phyloP scores from a whole-genome alignment of 1,140 invertebrate species.

The Drosophila leontia region DNA sequence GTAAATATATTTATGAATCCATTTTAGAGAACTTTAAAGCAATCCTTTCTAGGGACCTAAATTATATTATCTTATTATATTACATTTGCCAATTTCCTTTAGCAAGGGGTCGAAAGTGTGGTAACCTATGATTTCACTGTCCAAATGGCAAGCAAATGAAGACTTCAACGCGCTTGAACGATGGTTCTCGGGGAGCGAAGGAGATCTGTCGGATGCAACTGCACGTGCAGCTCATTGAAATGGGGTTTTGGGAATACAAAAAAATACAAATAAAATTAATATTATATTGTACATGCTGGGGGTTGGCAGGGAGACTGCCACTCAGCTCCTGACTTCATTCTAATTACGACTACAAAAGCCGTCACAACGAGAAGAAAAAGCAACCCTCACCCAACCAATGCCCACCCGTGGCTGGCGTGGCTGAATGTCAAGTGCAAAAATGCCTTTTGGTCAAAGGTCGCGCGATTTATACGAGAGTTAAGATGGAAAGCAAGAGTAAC shows the following conservation, averaged over 20 bases:
- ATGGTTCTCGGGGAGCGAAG: constrained; percentile 1
- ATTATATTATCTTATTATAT: too few relatives aligned
- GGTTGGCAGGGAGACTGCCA: constrained; percentile 53
- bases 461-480: constrained; percentile 19
- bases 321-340: constrained; percentile 70
- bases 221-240: constrained; percentile 65
- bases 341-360: constrained; percentile 65
- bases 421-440: constrained; percentile 79
- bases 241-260: constrained; percentile 21
- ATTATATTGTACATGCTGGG: constrained; percentile 17
- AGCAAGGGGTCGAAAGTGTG: neutral
- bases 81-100: neutral
- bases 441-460: constrained; percentile 53
- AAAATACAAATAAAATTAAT: constrained; percentile 18
- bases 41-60: neutral
- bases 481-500: constrained; percentile 6
- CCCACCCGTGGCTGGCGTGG: constrained; percentile 48
- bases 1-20: too few relatives aligned
- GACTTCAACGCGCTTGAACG: constrained; percentile 21
- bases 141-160: constrained; percentile 40
- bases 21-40: neutral
- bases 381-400: constrained; percentile 23
- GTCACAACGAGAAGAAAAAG: constrained; percentile 21
- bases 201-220: constrained; percentile 20
- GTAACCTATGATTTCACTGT: constrained; percentile 1